Evolutionary conservation across 2,797 vertebrate genomes (phyloP), one percentile per base, ranked within the genome.

Genomic region (Enteromius anoplus): DNA sequence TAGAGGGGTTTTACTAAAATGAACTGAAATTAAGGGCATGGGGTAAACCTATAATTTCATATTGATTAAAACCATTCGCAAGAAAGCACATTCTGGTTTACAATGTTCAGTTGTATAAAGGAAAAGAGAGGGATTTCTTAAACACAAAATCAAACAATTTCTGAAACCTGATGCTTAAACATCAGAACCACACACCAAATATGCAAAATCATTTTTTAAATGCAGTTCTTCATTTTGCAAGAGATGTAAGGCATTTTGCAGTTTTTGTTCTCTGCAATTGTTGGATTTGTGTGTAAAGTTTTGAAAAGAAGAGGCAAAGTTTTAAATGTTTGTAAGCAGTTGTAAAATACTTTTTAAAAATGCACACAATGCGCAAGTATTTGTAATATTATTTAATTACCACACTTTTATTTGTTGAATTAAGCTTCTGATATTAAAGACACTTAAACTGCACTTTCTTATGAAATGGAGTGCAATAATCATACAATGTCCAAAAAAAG

Each of bases 41-140:
- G 51, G n/a, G 55, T 60, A 23, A 75, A 40, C 12, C n/a, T 75
- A 10, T 40, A 75, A 55, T 14, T 58, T 75, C 21, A 58, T 58
- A 23, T n/a, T 34, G 32, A 75, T 58, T 75, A 40, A 75, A 58
- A 40, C 32, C 21, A 15, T 75, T 75, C n/a, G 34, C 47, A 51
- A 21, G 17, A 53, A 73, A 53, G 5, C 10, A 53, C 19, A 14
- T 34, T n/a, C 51, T 34, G 29, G 7, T 73, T 34, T 73, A 21
- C 53, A 53, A 5, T 10, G 1, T 53, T 49, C 8, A 29, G 5
- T 26, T 70, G 12, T 23, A 26, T 70, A 8, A 69, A 23, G n/a
- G 5, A 69, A 45, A 42, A 23, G 14, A 66, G 9, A 1, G 32
- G 21, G 5, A 11, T 37, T 66, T 26, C 5, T 23, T 51, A 19